Evolutionary conservation across 2,888 invertebrate species (phyloP), one percentile per base, ranked within the genome.

Genomic region (Hanleya hanleyi): DNA sequence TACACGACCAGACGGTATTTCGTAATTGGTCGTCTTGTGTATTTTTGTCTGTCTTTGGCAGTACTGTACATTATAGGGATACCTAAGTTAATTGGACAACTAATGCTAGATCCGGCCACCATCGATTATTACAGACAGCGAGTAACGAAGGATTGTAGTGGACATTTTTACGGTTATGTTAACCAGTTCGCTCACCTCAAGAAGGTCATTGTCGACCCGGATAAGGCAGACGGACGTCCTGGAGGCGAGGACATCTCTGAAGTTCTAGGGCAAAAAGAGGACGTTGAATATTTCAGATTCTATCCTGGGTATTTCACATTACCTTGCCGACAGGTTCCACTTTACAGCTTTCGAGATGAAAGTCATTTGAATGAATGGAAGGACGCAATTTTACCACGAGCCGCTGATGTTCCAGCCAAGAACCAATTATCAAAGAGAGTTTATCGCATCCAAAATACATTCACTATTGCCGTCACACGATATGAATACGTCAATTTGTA

Each of bases 401-500:
- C 32, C 7, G 33, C 3, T 4, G n/a, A 6, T 15, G n/a, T 18
- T 1, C 32, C 33, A 32, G 7, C 18, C 9, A 29, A 64, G 12
- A 38, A 26, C 47, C 5, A 38, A 1, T 26, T 22, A 57, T 18
- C 57, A 4, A 57, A 57, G 32, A 32, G 57, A 22, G 29, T 22
- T 22, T 35, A 47, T 6, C 29, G 5, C 12, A 18, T 15, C 12
- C 57, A 32, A 50, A 47, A 67, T 1, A 47, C 69, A 18, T 76
- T 82, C 67, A 86, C 84, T 0, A 76, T 87, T 33, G 86, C 85
- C n/a, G 75, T 87, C 2, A 77, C 78, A 41, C 75, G 88, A 18
- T 85, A 84, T 67, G 88, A 88, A 69, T 88, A 87, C 72, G 88
- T 80, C 4, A 88, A 88, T 67, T 57, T 87, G 15, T 88, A 88